A percentile compares a stretch with the other conserved stretches of the same genome.
Evolutionary conservation across 2,113 vertebrate genomes (phyloP).

Genomic region (Piaya cayana): DNA sequence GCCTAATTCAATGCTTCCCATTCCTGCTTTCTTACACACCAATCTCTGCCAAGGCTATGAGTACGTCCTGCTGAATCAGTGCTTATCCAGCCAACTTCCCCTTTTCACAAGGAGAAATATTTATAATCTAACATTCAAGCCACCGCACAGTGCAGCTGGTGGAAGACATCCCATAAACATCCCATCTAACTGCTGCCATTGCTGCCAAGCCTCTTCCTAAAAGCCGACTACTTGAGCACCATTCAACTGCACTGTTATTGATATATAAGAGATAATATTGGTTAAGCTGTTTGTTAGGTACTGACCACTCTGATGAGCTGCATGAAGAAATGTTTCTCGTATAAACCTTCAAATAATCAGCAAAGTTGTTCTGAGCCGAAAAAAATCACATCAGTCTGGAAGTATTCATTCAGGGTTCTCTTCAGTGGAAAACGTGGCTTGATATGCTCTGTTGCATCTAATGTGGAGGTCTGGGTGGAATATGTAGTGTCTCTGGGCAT

Average conservation of each 20-base stretch:
- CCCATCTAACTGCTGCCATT: slow-evolving; percentile 3
- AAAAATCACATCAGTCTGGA: neutral
- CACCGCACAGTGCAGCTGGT: slow-evolving; percentile 51
- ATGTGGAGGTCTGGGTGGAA: neutral
- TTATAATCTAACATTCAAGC: slow-evolving; percentile 61
- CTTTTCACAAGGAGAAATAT: slow-evolving; percentile 63
- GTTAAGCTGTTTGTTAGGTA: neutral
- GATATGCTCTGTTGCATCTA: neutral
- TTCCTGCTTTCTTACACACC: slow-evolving; percentile 53
- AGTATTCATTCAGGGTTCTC: neutral
- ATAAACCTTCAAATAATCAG: neutral
- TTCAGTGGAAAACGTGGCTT: neutral
- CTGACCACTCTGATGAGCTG: neutral
- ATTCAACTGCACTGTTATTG: neutral
- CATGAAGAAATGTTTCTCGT: neutral
- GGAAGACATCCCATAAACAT: slow-evolving; percentile 51
- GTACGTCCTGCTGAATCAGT: slow-evolving; percentile 70
- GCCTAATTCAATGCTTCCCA: slow-evolving; percentile 63
- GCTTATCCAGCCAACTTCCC: slow-evolving; percentile 66
- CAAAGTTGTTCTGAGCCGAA: neutral
- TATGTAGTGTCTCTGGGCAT: neutral
- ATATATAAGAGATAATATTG: neutral
- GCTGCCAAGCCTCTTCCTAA: slow-evolving; percentile 33
- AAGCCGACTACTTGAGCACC: neutral
- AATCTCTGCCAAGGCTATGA: slow-evolving; percentile 51